phyloP scores from a whole-genome alignment of 2,888 invertebrate species.

The Eupithecia centaureata region DNA sequence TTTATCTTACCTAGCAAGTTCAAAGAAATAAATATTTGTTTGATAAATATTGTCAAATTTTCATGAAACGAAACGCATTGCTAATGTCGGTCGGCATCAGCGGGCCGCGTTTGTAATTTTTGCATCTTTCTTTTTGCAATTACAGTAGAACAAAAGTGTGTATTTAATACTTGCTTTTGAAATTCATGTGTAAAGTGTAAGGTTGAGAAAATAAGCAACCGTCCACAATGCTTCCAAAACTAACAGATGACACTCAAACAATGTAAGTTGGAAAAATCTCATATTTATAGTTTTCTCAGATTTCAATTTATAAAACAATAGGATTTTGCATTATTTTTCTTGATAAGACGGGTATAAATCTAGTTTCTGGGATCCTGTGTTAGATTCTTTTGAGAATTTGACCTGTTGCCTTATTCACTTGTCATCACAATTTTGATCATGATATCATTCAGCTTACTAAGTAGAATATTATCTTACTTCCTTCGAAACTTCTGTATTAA shows the following conservation, averaged over 20 bases:
- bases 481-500: too few species aligned
- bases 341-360: not conserved
- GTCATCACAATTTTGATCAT: constrained; percentile 21
- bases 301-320: constrained; percentile 16
- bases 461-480: constrained; percentile 19
- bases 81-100: constrained; percentile 72
- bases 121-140: constrained; percentile 53
- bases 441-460: constrained; percentile 23
- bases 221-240: constrained; percentile 74
- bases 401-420: constrained; percentile 33
- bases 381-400: not conserved
- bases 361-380: not conserved
- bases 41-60: not conserved
- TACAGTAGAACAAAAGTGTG: constrained; percentile 48
- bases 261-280: constrained; percentile 69
- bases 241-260: constrained; percentile 76
- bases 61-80: constrained; percentile 55
- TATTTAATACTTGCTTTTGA: constrained; percentile 47
- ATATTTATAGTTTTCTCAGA: constrained; percentile 32
- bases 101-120: constrained; percentile 63
- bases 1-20: too few species aligned
- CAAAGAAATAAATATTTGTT: not conserved
- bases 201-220: constrained; percentile 67
- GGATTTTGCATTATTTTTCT: not conserved
- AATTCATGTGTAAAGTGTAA: constrained; percentile 68